Evolutionary conservation across 2,888 invertebrate genomes (phyloP).

Genomic region (Stratiomys singularior): DNA sequence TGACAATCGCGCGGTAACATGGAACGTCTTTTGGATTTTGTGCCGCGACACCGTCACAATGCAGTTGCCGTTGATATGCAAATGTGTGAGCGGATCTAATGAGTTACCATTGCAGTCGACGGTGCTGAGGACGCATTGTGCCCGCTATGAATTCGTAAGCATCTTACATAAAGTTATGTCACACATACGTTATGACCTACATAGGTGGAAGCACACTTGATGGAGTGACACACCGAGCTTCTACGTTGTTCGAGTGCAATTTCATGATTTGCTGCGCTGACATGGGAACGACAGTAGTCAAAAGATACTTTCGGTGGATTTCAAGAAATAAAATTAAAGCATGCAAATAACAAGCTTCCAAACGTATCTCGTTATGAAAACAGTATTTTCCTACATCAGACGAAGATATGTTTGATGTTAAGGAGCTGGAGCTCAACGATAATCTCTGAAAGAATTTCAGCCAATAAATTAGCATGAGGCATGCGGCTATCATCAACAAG

Average conservation of each 20-base stretch:
- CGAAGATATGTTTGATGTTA: too few species aligned
- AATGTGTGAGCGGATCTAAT: conserved; percentile 20
- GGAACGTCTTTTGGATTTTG: conserved; percentile 23
- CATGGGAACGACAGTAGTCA: background rate
- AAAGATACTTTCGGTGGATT: background rate
- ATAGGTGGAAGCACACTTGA: conserved; percentile 5
- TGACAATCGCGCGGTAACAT: background rate
- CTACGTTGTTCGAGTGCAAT: background rate
- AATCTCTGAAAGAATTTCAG: too few species aligned
- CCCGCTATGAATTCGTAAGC: conserved; percentile 28
- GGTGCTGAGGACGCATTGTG: conserved; percentile 16
- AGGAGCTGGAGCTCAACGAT: too few species aligned
- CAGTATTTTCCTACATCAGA: too few species aligned
- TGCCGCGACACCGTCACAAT: background rate
- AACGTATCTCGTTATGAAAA: too few species aligned
- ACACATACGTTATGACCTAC: conserved; percentile 30
- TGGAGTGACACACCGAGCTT: background rate
- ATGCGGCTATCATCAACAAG: background rate
- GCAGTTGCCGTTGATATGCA: conserved; percentile 34
- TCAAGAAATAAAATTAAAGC: background rate
- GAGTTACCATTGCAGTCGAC: background rate
- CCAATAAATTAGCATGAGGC: too few species aligned
- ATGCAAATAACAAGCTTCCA: too few species aligned
- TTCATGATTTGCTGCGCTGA: background rate
- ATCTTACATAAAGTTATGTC: conserved; percentile 33